Base-by-base conservation (phyloP, 2,113 vertebrate genomes). In the Anguilla rostrata region DNA sequence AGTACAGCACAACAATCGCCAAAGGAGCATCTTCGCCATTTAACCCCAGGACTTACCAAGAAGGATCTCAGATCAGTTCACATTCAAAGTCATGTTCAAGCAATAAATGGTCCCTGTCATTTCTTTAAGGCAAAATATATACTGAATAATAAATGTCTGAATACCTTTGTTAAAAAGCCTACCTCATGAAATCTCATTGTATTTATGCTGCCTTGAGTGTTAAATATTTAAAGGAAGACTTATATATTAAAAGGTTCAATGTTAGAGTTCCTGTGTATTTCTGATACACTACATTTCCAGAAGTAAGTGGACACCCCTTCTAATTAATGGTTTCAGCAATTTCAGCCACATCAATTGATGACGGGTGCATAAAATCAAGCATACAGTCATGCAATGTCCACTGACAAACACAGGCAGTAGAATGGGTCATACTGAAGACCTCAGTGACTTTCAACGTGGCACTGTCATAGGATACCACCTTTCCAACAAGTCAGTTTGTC, bases 21-120 rank as follows among this genome's bases (percentile, higher is more conserved):
- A 85, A 78, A 60, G 89, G 88, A 89, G n/a, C 49, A 81, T 82
- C 14, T 88, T 85, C 86, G 75, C 86, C 83, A 87, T 63, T 90
- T 87, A 9, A 34, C 41, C 81, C 86, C 12, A 90, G 90, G 88
- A 90, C 84, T 78, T 22, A 63, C 78, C 49, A 63, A 66, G 46
- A 16, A 0, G 34, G 60, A 34, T n/a, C 71, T 34, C 18, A 66
- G 26, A 75, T 75, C 71, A 34, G 26, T 75, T 80, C 34, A 80
- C 39, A 80, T 80, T 40, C 78, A 18, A 80, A 40, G 66, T 39
- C 39, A 22, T 29, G 34, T 26, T 75, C 26, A 29, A 75, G 26
- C 71, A 12, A 29, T n/a, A 75, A n/a, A 75, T 29, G 71, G 63
- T 71, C 63, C 63, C 26, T n/a, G 63, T 22, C 20, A 75, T 34